These are phyloP conservation scores for Cetoscarus ocellatus DNA, from an alignment of 2,797 vertebrate genomes.

Conservation along the genomic window DNA sequence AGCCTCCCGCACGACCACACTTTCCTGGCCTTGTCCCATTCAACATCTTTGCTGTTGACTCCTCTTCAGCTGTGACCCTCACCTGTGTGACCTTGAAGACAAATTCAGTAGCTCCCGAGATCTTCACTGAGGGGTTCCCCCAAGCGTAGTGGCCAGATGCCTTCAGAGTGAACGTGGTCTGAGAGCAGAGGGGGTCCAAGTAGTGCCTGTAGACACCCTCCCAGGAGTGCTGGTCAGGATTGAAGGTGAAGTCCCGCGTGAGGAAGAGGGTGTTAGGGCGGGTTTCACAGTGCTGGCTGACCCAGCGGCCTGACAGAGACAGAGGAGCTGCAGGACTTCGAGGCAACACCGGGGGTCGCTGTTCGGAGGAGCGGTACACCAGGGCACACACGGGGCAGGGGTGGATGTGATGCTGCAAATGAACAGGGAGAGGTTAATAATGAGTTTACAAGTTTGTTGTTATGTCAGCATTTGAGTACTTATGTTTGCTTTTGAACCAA, in stretches of 20 bases:
- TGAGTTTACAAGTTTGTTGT: too few relatives aligned
- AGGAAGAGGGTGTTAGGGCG: conserved; percentile 91
- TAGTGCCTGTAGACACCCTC: conserved; percentile 91
- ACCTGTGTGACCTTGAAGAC: conserved; percentile 89
- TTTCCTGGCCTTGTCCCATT: conserved; percentile 85
- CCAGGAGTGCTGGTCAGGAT: conserved; percentile 84
- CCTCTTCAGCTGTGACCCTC: conserved; percentile 85
- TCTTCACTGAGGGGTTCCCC: conserved; percentile 83
- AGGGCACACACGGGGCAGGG: conserved; percentile 89
- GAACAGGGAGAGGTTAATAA: not conserved
- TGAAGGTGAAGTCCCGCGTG: conserved; percentile 89
- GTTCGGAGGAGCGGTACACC: conserved; percentile 86
- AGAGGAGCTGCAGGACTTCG: conserved; percentile 56
- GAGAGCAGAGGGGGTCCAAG: conserved; percentile 88
- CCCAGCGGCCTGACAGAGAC: conserved; percentile 87
- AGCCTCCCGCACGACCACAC: conserved; percentile 84
- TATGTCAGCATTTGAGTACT: too few relatives aligned
- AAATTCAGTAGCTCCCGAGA: conserved; percentile 86
- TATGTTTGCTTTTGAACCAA: too few relatives aligned
- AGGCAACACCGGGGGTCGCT: conserved; percentile 86
- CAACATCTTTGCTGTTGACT: conserved; percentile 80
- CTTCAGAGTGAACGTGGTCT: conserved; percentile 88
- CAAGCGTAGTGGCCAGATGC: conserved; percentile 87
- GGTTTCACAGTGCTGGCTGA: conserved; percentile 88
- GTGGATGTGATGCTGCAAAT: conserved; percentile 88